phyloP scores from a whole-genome alignment of 2,113 vertebrate genomes.

The Hyaena hyaena region DNA sequence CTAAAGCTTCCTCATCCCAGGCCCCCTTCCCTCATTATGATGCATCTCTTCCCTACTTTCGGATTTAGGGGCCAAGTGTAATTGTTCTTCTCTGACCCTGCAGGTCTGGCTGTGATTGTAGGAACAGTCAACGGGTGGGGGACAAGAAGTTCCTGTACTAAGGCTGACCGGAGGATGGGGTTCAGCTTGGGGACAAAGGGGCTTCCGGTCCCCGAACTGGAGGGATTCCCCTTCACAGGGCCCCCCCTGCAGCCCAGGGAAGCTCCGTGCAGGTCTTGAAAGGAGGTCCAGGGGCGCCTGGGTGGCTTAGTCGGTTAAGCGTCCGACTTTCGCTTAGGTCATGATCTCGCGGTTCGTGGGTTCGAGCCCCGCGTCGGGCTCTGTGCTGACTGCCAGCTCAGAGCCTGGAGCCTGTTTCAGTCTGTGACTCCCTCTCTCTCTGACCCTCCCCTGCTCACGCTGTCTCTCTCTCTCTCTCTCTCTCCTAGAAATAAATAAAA shows the following conservation, averaged over 20 bases:
- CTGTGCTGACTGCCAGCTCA: too few relatives aligned
- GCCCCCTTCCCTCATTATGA: not conserved
- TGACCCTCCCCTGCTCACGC: too few relatives aligned
- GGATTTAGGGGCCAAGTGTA: not conserved
- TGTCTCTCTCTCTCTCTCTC: too few relatives aligned
- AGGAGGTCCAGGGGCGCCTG: not conserved
- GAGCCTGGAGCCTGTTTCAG: too few relatives aligned
- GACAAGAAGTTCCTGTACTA: not conserved
- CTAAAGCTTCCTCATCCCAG: not conserved
- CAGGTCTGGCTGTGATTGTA: not conserved
- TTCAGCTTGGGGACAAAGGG: not conserved
- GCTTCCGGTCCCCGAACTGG: not conserved
- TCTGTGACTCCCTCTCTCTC: too few relatives aligned
- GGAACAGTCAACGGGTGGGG: not conserved
- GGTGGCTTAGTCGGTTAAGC: too few relatives aligned
- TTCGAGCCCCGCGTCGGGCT: too few relatives aligned
- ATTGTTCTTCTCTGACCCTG: not conserved
- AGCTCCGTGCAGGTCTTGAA: not conserved
- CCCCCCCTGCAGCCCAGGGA: not conserved
- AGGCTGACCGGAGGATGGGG: not conserved
- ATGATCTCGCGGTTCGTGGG: too few relatives aligned
- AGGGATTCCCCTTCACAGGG: rapidly evolving
- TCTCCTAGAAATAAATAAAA: too few relatives aligned
- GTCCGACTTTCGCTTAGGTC: too few relatives aligned
- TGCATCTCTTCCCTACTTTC: not conserved